Percentiles rank a stretch among this genome's conserved stretches.
Conservation (phyloP, 2,888 invertebrate genomes). For the Andrena trimmerana region DNA sequence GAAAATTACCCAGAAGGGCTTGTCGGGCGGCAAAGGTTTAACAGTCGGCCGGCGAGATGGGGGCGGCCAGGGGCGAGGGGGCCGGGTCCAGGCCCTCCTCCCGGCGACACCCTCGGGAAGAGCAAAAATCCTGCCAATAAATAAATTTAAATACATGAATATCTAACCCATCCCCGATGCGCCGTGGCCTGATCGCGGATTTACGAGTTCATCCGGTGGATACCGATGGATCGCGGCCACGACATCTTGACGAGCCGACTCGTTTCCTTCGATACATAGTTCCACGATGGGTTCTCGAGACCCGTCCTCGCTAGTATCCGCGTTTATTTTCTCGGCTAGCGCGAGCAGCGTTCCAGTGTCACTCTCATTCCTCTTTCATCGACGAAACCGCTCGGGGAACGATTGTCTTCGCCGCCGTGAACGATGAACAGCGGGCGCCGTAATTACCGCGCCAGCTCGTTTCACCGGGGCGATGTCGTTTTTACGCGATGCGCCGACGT, state of each 20-base stretch:
- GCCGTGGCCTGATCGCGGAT: conserved; percentile 65
- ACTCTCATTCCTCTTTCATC: not conserved
- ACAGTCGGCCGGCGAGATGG: conserved; percentile 63
- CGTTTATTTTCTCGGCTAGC: not conserved
- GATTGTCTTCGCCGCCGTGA: not conserved
- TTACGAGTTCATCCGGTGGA: conserved; percentile 62
- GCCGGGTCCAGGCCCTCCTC: conserved; percentile 44
- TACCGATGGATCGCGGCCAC: conserved; percentile 52
- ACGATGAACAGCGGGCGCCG: not conserved
- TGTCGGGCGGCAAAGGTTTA: conserved; percentile 75
- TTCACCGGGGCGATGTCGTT: conserved; percentile 1
- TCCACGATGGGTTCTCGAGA: not conserved
- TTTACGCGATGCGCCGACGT: not conserved
- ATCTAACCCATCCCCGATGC: conserved; percentile 74
- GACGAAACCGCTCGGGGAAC: not conserved
- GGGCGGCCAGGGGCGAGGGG: conserved; percentile 28
- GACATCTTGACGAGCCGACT: conserved; percentile 17
- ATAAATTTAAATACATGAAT: conserved; percentile 85
- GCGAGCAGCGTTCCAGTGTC: not conserved
- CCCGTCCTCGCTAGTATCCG: not conserved
- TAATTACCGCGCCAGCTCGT: conserved; percentile 33
- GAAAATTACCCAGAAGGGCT: conserved; percentile 84
- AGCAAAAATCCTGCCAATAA: conserved; percentile 83
- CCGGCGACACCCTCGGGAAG: conserved; percentile 66
- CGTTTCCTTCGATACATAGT: conserved; percentile 10